phyloP scores from a whole-genome alignment of 2,113 vertebrate species.

The Salvelinus sp. region DNA sequence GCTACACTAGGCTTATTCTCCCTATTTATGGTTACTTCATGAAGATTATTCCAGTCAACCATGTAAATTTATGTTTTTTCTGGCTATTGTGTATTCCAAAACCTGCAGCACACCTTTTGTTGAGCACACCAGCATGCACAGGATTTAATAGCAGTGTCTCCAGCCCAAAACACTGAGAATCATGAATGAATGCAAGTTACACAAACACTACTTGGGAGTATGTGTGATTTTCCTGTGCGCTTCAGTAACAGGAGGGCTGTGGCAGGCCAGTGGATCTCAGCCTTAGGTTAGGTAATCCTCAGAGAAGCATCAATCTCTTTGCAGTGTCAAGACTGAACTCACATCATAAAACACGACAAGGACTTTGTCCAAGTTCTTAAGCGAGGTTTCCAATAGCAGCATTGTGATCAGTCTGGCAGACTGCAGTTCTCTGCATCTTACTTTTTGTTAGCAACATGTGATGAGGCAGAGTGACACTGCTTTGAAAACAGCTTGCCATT shows the following conservation, averaged over 20 bases:
- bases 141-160: slow-evolving; percentile 53
- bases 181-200: neutral
- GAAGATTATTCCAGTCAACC: slow-evolving; percentile 73
- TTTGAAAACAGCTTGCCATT: slow-evolving; percentile 36
- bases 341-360: slow-evolving; percentile 46
- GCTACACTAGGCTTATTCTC: slow-evolving; percentile 67
- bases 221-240: too few relatives aligned
- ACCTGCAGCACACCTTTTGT: slow-evolving; percentile 56
- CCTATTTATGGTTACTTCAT: slow-evolving; percentile 74
- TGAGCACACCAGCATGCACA: slow-evolving; percentile 57
- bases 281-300: slow-evolving; percentile 26
- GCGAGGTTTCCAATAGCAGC: slow-evolving; percentile 42
- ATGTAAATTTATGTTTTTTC: slow-evolving; percentile 66
- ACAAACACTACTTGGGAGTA: neutral
- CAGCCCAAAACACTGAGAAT: slow-evolving; percentile 47
- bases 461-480: slow-evolving; percentile 42
- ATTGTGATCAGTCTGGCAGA: slow-evolving; percentile 49
- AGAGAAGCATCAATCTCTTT: slow-evolving; percentile 22
- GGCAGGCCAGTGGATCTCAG: slow-evolving; percentile 24
- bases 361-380: slow-evolving; percentile 53
- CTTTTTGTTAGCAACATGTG: slow-evolving; percentile 39
- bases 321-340: slow-evolving; percentile 34
- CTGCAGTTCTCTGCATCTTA: slow-evolving; percentile 34
- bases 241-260: neutral
- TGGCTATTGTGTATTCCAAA: slow-evolving; percentile 57